A percentile compares a stretch with the other conserved stretches of the same genome.
phyloP scores from a whole-genome alignment of 2,888 invertebrate genomes.

The Listrodromus nycthemerus region DNA sequence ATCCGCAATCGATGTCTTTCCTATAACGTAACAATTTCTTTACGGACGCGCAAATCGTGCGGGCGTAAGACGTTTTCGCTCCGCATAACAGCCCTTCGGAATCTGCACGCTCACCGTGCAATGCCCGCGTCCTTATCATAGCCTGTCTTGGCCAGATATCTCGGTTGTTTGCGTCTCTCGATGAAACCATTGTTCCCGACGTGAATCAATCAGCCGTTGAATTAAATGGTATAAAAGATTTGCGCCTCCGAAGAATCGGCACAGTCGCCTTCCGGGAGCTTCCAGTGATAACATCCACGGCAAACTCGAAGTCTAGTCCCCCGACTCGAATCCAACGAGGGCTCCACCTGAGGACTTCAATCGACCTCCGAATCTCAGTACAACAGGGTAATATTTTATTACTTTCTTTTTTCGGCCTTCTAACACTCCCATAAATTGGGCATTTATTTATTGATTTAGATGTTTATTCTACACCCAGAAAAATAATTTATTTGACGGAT shows the following conservation, averaged over 20 bases:
- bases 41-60: conserved; percentile 15
- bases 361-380: too few species aligned
- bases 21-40: neutral
- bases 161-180: conserved; percentile 36
- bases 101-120: neutral
- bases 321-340: neutral
- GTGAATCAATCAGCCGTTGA: conserved; percentile 52
- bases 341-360: neutral
- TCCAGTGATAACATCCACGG: conserved; percentile 24
- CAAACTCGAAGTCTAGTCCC: neutral
- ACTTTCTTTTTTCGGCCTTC: too few species aligned
- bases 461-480: too few species aligned
- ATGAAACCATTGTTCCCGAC: conserved; percentile 49
- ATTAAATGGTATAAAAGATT: conserved; percentile 60
- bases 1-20: neutral
- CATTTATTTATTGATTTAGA: too few species aligned
- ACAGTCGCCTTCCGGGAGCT: conserved; percentile 46
- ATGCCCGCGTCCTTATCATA: conserved; percentile 1
- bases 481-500: too few species aligned
- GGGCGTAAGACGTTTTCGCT: conserved; percentile 18
- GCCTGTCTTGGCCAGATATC: conserved; percentile 54
- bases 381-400: too few species aligned
- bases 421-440: too few species aligned
- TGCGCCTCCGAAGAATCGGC: conserved; percentile 17
- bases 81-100: neutral